A percentile compares a stretch with the other conserved stretches of the same genome.
These are phyloP conservation scores for Astropecten irregularis DNA, from an alignment of 53 echinoderm and acorn worm species.

Conservation along the genomic window DNA sequence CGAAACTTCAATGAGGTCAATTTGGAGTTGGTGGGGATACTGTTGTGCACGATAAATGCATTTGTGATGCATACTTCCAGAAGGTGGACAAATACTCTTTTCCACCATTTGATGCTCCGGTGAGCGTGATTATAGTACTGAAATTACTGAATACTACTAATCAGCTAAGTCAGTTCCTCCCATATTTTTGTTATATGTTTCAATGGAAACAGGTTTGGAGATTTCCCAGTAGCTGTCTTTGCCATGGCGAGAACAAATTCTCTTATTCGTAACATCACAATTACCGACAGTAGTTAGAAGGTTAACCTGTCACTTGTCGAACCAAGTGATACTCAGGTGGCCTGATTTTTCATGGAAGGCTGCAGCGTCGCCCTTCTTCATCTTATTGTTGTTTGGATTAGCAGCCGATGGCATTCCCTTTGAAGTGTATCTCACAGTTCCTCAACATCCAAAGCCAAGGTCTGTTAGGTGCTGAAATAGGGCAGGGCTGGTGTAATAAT, in stretches of 20 bases:
- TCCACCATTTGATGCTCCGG: no score
- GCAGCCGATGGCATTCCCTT: neutral
- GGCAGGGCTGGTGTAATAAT: conserved; percentile 27
- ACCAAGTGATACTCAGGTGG: neutral
- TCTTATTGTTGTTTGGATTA: neutral
- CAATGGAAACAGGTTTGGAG: neutral
- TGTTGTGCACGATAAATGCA: no score
- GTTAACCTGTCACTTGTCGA: conserved; percentile 14
- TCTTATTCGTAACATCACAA: neutral
- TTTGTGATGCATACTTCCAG: no score
- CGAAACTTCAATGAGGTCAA: no score
- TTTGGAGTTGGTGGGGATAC: no score
- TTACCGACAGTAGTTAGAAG: conserved; percentile 10
- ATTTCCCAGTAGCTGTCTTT: neutral
- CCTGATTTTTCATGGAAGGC: neutral
- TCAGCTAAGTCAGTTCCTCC: conserved; percentile 18
- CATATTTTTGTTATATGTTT: conserved; percentile 9
- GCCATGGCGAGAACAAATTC: neutral
- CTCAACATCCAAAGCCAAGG: conserved; percentile 21
- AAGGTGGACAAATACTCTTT: conserved; percentile 10
- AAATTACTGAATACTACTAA: conserved; percentile 13
- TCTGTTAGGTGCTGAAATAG: neutral
- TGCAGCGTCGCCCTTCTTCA: conserved; percentile 13
- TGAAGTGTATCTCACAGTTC: neutral
- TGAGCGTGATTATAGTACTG: conserved; percentile 8